Evolutionary conservation across 2,888 invertebrate species (phyloP).

Genomic region (Electrophaes corylata): DNA sequence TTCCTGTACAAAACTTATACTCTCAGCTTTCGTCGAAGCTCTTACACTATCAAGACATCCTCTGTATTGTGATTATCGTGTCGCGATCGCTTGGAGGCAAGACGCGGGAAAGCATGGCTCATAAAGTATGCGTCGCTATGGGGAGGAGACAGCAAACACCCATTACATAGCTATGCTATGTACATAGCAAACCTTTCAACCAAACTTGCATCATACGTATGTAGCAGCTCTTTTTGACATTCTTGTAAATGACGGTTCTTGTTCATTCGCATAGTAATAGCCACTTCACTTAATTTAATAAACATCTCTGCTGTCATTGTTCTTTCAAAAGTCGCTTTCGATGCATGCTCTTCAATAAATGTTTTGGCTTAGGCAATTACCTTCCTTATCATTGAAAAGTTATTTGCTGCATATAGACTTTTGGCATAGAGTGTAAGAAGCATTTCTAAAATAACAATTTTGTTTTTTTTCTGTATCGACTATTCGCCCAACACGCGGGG

Average conservation of each 20-base stretch:
- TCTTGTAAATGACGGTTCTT: constrained; percentile 22
- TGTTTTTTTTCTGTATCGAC: no score
- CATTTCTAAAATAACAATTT: no score
- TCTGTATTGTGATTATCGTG: constrained; percentile 65
- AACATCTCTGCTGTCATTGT: background rate
- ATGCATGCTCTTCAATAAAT: background rate
- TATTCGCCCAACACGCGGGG: no score
- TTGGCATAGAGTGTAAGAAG: no score
- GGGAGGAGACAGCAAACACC: constrained; percentile 55
- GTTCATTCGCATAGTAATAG: constrained; percentile 2
- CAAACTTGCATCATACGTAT: constrained; percentile 22
- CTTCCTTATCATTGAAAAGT: no score
- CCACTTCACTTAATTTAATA: constrained; percentile 1
- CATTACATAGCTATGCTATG: constrained; percentile 43
- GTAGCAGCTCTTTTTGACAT: constrained; percentile 22
- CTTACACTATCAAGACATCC: constrained; percentile 50
- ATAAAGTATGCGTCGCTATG: constrained; percentile 54
- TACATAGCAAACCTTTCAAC: constrained; percentile 25
- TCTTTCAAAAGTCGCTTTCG: background rate
- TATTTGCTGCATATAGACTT: no score
- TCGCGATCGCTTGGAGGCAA: constrained; percentile 59
- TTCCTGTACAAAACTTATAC: background rate
- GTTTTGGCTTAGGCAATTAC: no score
- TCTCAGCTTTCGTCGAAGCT: constrained; percentile 4
- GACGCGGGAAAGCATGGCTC: constrained; percentile 50